These are phyloP conservation scores for Lepisosteus oculatus DNA, from an alignment of 2,113 vertebrate species.

Conservation along the genomic window DNA sequence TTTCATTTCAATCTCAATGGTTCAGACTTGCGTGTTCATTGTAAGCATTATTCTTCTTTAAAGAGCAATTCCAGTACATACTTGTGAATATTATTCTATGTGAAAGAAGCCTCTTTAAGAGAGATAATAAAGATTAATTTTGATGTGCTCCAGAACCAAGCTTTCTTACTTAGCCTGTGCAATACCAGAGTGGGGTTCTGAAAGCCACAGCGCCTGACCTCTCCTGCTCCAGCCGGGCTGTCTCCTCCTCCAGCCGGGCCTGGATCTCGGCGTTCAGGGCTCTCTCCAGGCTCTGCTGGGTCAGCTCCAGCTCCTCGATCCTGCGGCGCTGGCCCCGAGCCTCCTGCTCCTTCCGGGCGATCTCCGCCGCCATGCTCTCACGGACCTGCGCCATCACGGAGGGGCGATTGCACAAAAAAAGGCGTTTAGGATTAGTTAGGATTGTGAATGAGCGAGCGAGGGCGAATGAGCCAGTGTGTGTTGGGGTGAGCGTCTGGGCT, in stretches of 20 bases:
- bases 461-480: too few species aligned
- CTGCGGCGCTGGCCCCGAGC: slow-evolving; percentile 58
- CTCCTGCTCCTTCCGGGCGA: slow-evolving; percentile 60
- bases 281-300: slow-evolving; percentile 58
- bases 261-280: slow-evolving; percentile 65
- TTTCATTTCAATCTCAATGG: too few species aligned
- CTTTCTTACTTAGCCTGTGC: too few species aligned
- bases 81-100: too few species aligned
- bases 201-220: slow-evolving; percentile 35
- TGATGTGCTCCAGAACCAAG: too few species aligned
- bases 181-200: too few species aligned
- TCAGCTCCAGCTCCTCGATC: slow-evolving; percentile 65
- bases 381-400: slow-evolving; percentile 44
- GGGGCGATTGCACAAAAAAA: neutral
- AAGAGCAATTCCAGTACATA: too few species aligned
- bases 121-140: too few species aligned
- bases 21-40: too few species aligned
- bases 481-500: too few species aligned
- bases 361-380: slow-evolving; percentile 55
- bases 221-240: slow-evolving; percentile 55
- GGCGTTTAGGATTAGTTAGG: neutral
- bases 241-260: slow-evolving; percentile 64
- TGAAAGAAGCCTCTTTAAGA: too few species aligned
- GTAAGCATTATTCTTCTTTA: too few species aligned
- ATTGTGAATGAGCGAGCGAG: neutral